Conservation (phyloP, 2,888 invertebrate genomes). For the Synergus itoensis region DNA sequence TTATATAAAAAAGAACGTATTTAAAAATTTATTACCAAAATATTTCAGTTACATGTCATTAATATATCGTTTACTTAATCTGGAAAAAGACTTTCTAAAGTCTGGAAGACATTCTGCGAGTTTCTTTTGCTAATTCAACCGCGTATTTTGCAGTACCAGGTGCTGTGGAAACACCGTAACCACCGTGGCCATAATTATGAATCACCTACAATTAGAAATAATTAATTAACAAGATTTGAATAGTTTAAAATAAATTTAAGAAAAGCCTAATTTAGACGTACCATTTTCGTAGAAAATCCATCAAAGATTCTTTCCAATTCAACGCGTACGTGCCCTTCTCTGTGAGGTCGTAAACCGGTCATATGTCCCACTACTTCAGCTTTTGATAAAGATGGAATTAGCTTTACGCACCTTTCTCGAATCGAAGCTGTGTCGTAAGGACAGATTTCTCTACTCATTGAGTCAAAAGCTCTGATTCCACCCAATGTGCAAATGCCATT, state of each 20-base stretch:
- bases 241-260: slow-evolving; percentile 44
- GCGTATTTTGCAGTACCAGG: slow-evolving; percentile 93
- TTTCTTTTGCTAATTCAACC: slow-evolving; percentile 83
- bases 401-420: slow-evolving; percentile 86
- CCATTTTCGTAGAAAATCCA: slow-evolving; percentile 57
- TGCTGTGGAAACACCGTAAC: slow-evolving; percentile 93
- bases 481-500: slow-evolving; percentile 89
- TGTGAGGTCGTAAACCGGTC: slow-evolving; percentile 90
- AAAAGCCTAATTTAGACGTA: slow-evolving; percentile 50
- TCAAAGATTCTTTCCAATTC: slow-evolving; percentile 81
- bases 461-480: slow-evolving; percentile 91
- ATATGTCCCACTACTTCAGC: slow-evolving; percentile 69
- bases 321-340: slow-evolving; percentile 85
- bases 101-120: slow-evolving; percentile 71
- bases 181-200: slow-evolving; percentile 97
- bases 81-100: slow-evolving; percentile 29
- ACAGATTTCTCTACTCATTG: slow-evolving; percentile 84
- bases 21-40: not conserved
- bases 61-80: not conserved
- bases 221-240: slow-evolving; percentile 41
- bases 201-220: slow-evolving; percentile 79
- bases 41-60: not conserved
- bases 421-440: slow-evolving; percentile 88
- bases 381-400: slow-evolving; percentile 84
- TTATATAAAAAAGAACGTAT: not conserved